Base-by-base conservation (phyloP, 2,113 vertebrate genomes). In the Oncorhynchus nerka region DNA sequence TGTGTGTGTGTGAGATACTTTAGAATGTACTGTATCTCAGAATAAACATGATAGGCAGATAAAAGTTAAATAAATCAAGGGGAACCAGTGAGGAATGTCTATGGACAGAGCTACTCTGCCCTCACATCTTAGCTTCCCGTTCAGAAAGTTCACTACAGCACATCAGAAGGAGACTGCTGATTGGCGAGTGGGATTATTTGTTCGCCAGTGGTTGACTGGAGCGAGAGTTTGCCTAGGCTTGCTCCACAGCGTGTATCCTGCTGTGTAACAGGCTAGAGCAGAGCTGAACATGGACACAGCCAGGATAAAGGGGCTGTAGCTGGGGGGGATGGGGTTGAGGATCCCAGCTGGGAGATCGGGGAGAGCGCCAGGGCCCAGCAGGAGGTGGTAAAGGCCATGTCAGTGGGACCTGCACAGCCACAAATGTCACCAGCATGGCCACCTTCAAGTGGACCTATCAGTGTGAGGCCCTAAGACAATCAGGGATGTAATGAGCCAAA, bases 311-410 rank as follows among this genome's bases (percentile, higher is more conserved):
- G 83, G 86, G 62, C 26, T 51, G 4, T 11, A 51, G 11, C 49
- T 15, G 11, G 49, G 12, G 49, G 49, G 81, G 83, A 71, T 61
- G 74, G 79, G 83, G 84, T 87, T 87, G 83, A 83, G 81, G 74
- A 78, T 71, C 75, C 51, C 76, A 19, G 83, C 77, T 71, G 90
- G 89, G 85, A 85, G 86, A 83, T 45, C 7, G 68, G 78, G 71
- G 74, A 76, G 85, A 28, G 69, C 82, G 71, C 81, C 78, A 79
- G 81, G 78, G 80, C 78, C 72, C 86, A 86, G 85, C 81, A 2
- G 84, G 91, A 78, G 85, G 83, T 81, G 75, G 78, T 87, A 91
- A 90, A 92, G 89, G 89, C 85, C 87, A 90, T 84, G 82, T 84
- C 80, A 84, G 79, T 45, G 9, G 39, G 39, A 45, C 62, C 61